These are phyloP conservation scores for Megalops cyprinoides DNA, from an alignment of 2,797 vertebrate species.

Conservation along the genomic window DNA sequence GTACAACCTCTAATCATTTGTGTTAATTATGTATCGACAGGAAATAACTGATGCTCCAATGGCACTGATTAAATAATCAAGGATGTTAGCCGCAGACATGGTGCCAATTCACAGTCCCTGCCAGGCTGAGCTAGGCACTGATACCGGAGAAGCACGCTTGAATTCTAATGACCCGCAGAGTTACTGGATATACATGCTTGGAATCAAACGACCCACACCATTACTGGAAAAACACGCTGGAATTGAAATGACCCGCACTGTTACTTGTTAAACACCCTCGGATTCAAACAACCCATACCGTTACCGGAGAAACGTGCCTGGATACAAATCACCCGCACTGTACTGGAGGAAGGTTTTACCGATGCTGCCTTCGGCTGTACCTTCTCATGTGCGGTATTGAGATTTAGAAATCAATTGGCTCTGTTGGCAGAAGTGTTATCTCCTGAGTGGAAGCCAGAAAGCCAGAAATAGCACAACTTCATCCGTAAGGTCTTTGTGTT, in stretches of 20 bases:
- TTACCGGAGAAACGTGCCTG: background rate
- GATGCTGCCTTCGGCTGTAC: background rate
- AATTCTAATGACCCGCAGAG: background rate
- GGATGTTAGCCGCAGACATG: constrained; percentile 70
- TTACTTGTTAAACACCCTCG: background rate
- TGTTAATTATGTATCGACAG: constrained; percentile 78
- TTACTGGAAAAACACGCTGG: background rate
- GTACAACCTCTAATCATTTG: constrained; percentile 69
- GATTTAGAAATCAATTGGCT: too few relatives aligned
- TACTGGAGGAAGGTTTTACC: background rate
- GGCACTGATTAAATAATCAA: constrained; percentile 74
- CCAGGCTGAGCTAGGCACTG: background rate
- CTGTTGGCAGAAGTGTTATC: too few relatives aligned
- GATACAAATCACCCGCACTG: background rate
- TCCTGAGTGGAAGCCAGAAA: background rate
- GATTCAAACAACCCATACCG: background rate
- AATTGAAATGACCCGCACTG: background rate
- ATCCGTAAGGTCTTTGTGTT: background rate
- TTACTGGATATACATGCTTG: background rate
- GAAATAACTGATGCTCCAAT: constrained; percentile 75
- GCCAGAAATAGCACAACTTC: background rate
- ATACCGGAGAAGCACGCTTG: background rate
- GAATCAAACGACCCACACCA: background rate
- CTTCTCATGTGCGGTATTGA: background rate
- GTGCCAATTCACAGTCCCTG: constrained; percentile 32